Evolutionary conservation across 1,140 invertebrate genomes (phyloP), one percentile per base, ranked within the genome.

Genomic region (Wasmannia auropunctata): DNA sequence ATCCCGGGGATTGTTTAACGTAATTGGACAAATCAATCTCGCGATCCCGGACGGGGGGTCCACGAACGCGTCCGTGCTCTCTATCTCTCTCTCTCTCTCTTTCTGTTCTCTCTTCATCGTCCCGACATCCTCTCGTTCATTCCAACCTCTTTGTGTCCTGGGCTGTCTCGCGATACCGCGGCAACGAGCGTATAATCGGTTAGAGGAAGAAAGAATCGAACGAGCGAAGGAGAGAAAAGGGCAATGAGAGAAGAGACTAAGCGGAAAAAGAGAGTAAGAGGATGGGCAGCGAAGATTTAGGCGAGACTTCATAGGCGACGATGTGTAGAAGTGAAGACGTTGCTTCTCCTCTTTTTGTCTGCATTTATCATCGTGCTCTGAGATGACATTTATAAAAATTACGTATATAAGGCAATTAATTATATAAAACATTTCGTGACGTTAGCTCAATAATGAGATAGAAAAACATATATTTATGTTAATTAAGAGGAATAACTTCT

Each of bases 1-100:
- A 88, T 91, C 87, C 54, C 63, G 58, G 67, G 90, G 91, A 93
- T 94, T 93, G 93, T 93, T 93, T 93, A 93, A 90, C 91, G 91
- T 94, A 93, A 94, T 94, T 94, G 93, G 92, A 94, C 90, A 91
- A 89, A 88, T 89, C 86, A 86, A 88, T 89, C 87, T 89, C 86
- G 70, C 40, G 74, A 70, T 72, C 67, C 51, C 58, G 4, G 81
- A 49, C 80, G 63, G 54, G 46, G 76, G 60, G 49, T 28, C 51
- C 51, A 58, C 69, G 69, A 62, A 83, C 85, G n/a, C n/a, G 43
- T 69, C 43, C 51, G 75, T 67, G 56, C 67, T 46, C 79, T 70
- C n/a, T n/a, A n/a, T n/a, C n/a, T n/a, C n/a, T n/a, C n/a, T n/a
- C n/a, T n/a, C n/a, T n/a, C n/a, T n/a, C n/a, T n/a, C n/a, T n/a